Evolutionary conservation across 2,797 vertebrate genomes (phyloP), one percentile per base, ranked within the genome.

Genomic region (Microctenopoma lineatum): DNA sequence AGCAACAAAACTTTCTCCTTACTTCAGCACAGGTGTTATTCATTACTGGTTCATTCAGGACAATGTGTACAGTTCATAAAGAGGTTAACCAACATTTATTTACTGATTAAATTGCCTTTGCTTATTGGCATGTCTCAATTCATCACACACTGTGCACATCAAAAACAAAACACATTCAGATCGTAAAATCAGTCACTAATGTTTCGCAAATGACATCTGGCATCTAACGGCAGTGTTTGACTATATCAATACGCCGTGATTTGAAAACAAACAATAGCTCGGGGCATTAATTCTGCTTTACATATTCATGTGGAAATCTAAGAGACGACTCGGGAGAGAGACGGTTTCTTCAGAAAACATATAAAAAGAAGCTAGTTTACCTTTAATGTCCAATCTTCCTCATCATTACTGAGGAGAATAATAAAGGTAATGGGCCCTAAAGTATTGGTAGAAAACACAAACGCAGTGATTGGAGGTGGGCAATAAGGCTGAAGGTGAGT

Each of bases 341-440:
- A 44, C 59, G 14, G 34, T 45, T 44, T 38, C 44, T 18, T 41
- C 42, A 63, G 59, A 48, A 42, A 46, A 42, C 38, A 27, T 53
- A 66, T 36, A 72, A 56, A 77, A 66, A n/a, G 1, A 61, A 64
- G 63, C 64, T 57, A 73, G 44, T 77, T 75, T 71, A 74, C 65
- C 58, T 85, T 90, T 76, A 84, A 83, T 80, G 76, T 86, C 77
- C 86, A 80, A 89, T 88, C 64, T 80, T 66, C 66, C 65, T 84
- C 74, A 83, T 91, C 68, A 87, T 88, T 89, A 81, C 83, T 75
- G 76, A 80, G 61, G 71, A 75, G 73, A 79, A 67, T 83, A 87
- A 88, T 89, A 85, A 75, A 88, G 63, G 66, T 82, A 78, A 89
- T 75, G 69, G 71, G 68, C 77, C 89, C 74, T 52, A 58, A 67